Percentiles rank a stretch among this genome's conserved stretches.
phyloP scores from a whole-genome alignment of 2,797 vertebrate genomes.

The Tauraco hartlaubi region DNA sequence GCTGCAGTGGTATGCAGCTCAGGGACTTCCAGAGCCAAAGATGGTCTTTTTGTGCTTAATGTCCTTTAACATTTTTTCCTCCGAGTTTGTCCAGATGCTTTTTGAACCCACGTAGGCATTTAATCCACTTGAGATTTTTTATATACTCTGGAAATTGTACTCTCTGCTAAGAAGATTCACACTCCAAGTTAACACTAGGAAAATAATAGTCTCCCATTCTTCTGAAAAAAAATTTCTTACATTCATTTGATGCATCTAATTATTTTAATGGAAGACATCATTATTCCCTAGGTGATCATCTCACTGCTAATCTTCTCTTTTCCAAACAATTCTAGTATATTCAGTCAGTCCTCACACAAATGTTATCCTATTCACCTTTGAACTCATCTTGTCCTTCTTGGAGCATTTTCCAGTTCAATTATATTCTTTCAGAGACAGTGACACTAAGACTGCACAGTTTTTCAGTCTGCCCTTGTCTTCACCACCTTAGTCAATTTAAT shows the following conservation, averaged over 20 bases:
- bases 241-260: neutral
- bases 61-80: neutral
- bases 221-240: neutral
- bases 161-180: neutral
- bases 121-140: neutral
- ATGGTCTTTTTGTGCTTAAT: neutral
- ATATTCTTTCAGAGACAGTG: neutral
- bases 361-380: neutral
- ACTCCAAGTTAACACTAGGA: neutral
- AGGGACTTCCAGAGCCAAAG: neutral
- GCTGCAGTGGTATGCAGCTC: neutral
- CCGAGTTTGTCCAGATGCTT: neutral
- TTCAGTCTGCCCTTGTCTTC: neutral
- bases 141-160: neutral
- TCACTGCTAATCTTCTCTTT: neutral
- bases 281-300: neutral
- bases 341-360: neutral
- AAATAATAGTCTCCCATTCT: neutral
- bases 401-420: neutral
- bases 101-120: neutral
- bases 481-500: neutral
- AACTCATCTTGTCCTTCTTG: neutral
- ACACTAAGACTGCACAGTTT: neutral
- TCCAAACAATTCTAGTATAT: neutral
- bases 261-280: neutral